Conservation (phyloP, 1,140 invertebrate species). For the Calosoma granatense region DNA sequence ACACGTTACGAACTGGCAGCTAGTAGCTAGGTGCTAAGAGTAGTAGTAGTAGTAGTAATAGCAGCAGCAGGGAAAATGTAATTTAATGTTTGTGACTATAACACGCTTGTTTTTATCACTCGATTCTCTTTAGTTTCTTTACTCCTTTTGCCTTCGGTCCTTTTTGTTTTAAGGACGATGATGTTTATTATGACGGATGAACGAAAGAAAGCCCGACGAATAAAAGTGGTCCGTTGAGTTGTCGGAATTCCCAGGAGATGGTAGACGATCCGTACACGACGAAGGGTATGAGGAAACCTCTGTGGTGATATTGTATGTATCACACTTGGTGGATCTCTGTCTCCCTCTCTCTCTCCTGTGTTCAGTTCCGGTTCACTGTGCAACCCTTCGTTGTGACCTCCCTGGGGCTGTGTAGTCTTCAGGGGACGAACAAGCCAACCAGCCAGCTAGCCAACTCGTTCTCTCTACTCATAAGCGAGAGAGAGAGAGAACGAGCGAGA, state of each 20-base stretch:
- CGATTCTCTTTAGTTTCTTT: background rate
- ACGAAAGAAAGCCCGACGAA: background rate
- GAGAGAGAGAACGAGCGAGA: too few species aligned
- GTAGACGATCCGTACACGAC: background rate
- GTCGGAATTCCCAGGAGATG: background rate
- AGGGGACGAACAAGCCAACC: too few species aligned
- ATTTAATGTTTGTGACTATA: background rate
- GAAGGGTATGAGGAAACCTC: background rate
- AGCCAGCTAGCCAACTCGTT: too few species aligned
- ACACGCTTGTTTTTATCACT: background rate
- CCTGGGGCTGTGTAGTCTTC: too few species aligned
- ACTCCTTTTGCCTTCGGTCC: background rate
- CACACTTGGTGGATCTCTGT: background rate
- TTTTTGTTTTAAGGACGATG: background rate
- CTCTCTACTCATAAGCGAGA: too few species aligned
- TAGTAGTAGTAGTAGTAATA: too few species aligned
- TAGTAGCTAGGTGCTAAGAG: too few species aligned
- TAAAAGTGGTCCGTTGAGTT: background rate
- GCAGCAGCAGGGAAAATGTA: too few species aligned
- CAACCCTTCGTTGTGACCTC: too few species aligned
- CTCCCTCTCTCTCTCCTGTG: background rate
- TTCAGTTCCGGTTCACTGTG: background rate
- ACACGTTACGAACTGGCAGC: too few species aligned
- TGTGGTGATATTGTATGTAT: background rate
- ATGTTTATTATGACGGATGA: background rate